Conservation (phyloP, 2,888 invertebrate species). For the Eupithecia dodoneata region DNA sequence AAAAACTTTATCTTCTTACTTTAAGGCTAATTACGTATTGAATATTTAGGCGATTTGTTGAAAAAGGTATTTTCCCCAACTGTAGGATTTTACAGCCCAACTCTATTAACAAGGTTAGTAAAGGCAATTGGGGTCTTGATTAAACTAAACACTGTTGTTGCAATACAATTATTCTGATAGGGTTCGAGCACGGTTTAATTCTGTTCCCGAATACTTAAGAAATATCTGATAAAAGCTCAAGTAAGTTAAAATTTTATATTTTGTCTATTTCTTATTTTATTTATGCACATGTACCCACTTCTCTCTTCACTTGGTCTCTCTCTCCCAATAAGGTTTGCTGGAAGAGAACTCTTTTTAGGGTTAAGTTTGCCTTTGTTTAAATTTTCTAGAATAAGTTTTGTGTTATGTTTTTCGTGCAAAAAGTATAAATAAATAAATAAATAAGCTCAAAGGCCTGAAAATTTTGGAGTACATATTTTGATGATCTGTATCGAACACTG, state of each 20-base stretch:
- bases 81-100: neutral
- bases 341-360: too few species aligned
- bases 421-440: too few species aligned
- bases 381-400: too few species aligned
- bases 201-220: constrained; percentile 50
- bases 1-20: too few species aligned
- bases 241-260: too few species aligned
- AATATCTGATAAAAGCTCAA: constrained; percentile 27
- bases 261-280: too few species aligned
- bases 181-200: constrained; percentile 52
- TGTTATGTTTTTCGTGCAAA: too few species aligned
- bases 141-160: constrained; percentile 78
- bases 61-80: neutral
- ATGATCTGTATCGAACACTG: neutral
- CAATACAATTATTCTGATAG: constrained; percentile 70
- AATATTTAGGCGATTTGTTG: neutral
- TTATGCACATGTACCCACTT: too few species aligned
- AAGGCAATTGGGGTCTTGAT: constrained; percentile 76
- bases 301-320: too few species aligned
- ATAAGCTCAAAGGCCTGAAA: neutral
- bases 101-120: constrained; percentile 66
- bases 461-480: neutral
- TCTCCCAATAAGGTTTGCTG: too few species aligned
- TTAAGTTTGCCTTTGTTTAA: too few species aligned
- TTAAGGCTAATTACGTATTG: neutral